Evolutionary conservation across 2,113 vertebrate genomes (phyloP), one percentile per base, ranked within the genome.

Genomic region (Sturnus vulgaris): DNA sequence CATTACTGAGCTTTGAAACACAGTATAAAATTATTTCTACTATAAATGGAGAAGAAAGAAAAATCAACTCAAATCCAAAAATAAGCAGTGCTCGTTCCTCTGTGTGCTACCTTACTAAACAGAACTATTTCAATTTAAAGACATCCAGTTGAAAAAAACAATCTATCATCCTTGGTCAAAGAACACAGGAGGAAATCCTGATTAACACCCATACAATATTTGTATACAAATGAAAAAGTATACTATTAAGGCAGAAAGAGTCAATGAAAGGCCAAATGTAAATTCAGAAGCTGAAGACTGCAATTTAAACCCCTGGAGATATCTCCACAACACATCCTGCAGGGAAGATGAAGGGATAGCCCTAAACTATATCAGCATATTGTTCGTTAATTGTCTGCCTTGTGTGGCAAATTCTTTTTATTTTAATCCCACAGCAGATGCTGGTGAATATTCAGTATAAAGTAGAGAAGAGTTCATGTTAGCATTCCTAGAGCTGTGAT

Each of bases 371-470:
- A 89, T 75, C 95, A 95, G 84, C 93, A 92, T 94, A 97, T 95
- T 94, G 91, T 96, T 97, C 97, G 93, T 92, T 97, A 97, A 96
- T 94, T 95, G 93, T 84, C 86, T 91, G 86, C 92, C 95, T 96
- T 97, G 95, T 97, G 96, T 95, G 94, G 81, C 81, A 93, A 95
- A 95, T 91, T 95, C 84, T 95, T 95, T 97, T 88, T 93, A 39
- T 89, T 95, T 93, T 96, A 97, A 95, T 97, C 90, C 84, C 76
- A 65, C 52, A 95, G 91, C 97, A 97, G 97, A 97, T 97, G 97
- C 82, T 97, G 71, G 97, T 97, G 96, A 97, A 97, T 97, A 97
- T 97, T 97, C 96, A 97, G 91, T n/a, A 72, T 93, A 91, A 96
- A 94, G 57, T 52, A 91, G 90, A 90, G 92, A 92, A 95, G 81